Evolutionary conservation across 2,888 invertebrate species (phyloP).

Genomic region (Pristionchus fissidentatus): DNA sequence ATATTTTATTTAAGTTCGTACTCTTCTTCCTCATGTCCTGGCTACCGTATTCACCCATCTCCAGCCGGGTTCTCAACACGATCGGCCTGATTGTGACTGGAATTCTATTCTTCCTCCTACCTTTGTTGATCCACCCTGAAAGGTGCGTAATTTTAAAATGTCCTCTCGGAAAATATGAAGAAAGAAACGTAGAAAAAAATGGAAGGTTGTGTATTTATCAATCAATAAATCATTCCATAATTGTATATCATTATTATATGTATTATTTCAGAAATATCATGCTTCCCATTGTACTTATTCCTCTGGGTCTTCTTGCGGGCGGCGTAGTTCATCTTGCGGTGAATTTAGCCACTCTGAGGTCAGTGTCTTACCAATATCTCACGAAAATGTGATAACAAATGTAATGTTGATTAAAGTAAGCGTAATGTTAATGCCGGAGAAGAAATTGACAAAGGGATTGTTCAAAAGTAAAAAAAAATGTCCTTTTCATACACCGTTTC

Average conservation of each 20-base stretch:
- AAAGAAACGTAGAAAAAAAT: not conserved
- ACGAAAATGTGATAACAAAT: not conserved
- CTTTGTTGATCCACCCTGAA: slow-evolving; percentile 31
- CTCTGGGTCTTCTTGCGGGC: not conserved
- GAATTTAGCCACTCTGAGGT: not conserved
- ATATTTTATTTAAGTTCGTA: not conserved
- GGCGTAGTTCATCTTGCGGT: slow-evolving; percentile 33
- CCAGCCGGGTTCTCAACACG: slow-evolving; percentile 34
- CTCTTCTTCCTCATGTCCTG: slow-evolving; percentile 39
- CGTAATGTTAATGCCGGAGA: too few relatives aligned
- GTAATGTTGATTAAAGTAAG: too few relatives aligned
- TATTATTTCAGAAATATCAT: not conserved
- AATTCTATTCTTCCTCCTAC: not conserved
- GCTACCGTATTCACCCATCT: slow-evolving; percentile 5
- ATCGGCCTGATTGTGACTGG: slow-evolving; percentile 39
- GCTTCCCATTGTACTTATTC: slow-evolving; percentile 11
- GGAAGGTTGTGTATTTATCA: not conserved
- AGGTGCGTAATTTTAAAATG: not conserved
- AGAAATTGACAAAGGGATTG: too few relatives aligned
- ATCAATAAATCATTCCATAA: too few relatives aligned
- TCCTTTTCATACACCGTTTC: too few relatives aligned
- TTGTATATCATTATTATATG: too few relatives aligned
- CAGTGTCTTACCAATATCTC: not conserved
- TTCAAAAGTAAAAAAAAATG: too few relatives aligned
- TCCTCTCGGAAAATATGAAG: not conserved